These are phyloP conservation scores for silkworm (Bombyx mori) DNA, from an alignment of 1,140 invertebrate species.

Conservation along the genomic window DNA sequence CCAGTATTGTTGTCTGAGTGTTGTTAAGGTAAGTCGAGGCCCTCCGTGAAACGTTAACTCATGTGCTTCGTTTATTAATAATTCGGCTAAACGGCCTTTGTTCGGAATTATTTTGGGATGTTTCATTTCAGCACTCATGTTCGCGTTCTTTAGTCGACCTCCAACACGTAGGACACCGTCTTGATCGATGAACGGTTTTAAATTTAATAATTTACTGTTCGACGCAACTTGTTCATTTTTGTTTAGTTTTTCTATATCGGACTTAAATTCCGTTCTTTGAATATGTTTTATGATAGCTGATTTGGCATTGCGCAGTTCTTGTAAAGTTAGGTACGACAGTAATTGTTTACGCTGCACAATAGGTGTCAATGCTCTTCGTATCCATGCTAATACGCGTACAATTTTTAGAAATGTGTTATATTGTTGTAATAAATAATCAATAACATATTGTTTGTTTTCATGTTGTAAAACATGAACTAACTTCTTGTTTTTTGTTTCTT, in stretches of 20 bases:
- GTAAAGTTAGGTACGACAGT: slow-evolving; percentile 21
- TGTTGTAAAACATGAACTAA: neutral
- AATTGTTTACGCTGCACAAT: too few relatives aligned
- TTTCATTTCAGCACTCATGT: too few relatives aligned
- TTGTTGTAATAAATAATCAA: slow-evolving; percentile 12
- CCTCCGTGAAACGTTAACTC: neutral
- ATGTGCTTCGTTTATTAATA: neutral
- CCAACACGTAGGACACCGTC: too few relatives aligned
- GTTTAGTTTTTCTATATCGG: too few relatives aligned
- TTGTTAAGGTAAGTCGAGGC: neutral
- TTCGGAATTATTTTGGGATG: neutral
- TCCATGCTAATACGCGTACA: too few relatives aligned
- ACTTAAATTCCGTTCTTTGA: slow-evolving; percentile 6
- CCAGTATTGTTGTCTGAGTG: neutral
- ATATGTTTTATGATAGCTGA: slow-evolving; percentile 18
- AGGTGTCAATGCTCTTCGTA: too few relatives aligned
- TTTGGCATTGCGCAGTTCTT: slow-evolving; percentile 18
- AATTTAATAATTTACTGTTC: too few relatives aligned
- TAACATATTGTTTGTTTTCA: slow-evolving; percentile 9
- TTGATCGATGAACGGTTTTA: too few relatives aligned
- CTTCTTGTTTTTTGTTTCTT: too few relatives aligned
- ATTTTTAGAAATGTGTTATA: slow-evolving; percentile 11
- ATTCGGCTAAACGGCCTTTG: neutral
- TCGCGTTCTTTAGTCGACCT: too few relatives aligned
- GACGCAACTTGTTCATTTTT: too few relatives aligned